These are phyloP conservation scores for Meriones unguiculatus DNA, from an alignment of 2,113 vertebrate species.

Conservation along the genomic window DNA sequence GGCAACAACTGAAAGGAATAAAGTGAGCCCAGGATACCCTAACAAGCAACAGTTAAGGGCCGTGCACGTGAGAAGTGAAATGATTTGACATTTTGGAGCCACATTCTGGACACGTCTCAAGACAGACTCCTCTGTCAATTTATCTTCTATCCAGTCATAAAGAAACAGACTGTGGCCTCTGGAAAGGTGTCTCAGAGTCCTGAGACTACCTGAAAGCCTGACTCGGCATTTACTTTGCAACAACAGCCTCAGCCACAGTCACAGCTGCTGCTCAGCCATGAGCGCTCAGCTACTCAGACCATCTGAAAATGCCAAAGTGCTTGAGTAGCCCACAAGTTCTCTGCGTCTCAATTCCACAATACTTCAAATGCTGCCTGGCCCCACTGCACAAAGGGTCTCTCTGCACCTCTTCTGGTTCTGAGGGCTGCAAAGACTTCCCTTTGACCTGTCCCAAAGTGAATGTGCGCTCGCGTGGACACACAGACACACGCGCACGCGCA, in stretches of 20 bases:
- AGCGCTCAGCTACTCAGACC: neutral
- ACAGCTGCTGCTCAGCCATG: neutral
- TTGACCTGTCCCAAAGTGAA: neutral
- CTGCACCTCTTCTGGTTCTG: neutral
- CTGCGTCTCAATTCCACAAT: neutral
- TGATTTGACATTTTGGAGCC: neutral
- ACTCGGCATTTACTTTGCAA: neutral
- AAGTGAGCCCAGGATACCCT: neutral
- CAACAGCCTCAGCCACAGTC: neutral
- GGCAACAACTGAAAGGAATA: neutral
- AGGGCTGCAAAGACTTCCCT: neutral
- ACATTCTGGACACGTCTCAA: neutral
- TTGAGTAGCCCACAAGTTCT: neutral
- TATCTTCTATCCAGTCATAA: neutral
- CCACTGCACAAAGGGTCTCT: neutral
- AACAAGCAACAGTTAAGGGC: neutral
- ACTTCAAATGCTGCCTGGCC: neutral
- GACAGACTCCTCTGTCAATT: neutral
- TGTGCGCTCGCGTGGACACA: rapidly evolving
- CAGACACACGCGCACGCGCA: no score
- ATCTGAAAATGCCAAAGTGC: neutral
- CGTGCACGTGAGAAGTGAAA: neutral
- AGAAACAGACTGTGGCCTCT: no score
- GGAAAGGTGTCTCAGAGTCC: neutral
- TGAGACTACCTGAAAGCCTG: neutral